Conservation (phyloP, 2,888 invertebrate genomes). For the Leptinotarsa juncta region DNA sequence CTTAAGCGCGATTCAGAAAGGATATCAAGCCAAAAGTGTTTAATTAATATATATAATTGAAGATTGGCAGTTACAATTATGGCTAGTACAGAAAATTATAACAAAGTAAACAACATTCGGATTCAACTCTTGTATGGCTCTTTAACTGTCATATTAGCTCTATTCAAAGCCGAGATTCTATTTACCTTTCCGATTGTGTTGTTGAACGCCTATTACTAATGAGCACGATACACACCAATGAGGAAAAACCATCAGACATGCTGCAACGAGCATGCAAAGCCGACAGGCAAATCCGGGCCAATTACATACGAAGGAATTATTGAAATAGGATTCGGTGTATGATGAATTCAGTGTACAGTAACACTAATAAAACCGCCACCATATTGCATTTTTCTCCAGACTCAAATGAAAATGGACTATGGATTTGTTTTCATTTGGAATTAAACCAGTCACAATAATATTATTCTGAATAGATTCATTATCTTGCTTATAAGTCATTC, state of each 20-base stretch:
- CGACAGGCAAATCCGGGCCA: not conserved
- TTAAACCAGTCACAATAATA: no score
- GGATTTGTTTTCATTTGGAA: no score
- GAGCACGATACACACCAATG: constrained; percentile 12
- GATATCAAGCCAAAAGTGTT: no score
- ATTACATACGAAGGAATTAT: not conserved
- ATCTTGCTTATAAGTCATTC: no score
- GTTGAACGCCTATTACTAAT: constrained; percentile 10
- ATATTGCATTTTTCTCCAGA: no score
- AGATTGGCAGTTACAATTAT: no score
- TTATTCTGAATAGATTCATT: no score
- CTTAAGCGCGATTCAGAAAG: no score
- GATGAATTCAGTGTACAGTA: not conserved
- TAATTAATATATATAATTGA: no score
- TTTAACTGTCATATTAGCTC: constrained; percentile 28
- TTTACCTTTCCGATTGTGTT: constrained; percentile 16
- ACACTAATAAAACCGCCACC: no score
- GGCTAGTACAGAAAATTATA: no score
- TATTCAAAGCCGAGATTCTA: not conserved
- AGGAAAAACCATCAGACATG: not conserved
- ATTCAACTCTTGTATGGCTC: constrained; percentile 21
- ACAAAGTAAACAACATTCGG: constrained; percentile 17
- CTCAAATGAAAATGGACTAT: no score
- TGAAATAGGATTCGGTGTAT: not conserved
- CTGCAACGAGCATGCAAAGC: constrained; percentile 7